A percentile compares a stretch with the other conserved stretches of the same genome.
phyloP scores from a whole-genome alignment of 2,888 invertebrate genomes.

The Limulus polyphemus region DNA sequence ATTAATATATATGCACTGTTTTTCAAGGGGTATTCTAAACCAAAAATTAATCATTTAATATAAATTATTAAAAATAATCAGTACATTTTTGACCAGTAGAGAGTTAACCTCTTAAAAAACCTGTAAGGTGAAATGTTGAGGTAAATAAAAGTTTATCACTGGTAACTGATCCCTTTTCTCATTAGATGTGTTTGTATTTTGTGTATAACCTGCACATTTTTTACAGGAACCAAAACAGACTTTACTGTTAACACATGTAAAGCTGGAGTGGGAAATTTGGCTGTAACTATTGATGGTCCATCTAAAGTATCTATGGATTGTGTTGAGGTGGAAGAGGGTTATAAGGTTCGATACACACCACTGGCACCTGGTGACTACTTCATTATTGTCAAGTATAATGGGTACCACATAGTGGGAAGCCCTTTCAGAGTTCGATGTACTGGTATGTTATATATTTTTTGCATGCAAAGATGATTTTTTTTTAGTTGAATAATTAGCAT shows the following conservation, averaged over 20 bases:
- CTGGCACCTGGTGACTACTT: conserved; percentile 92
- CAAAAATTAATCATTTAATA: too few species aligned
- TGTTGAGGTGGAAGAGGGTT: conserved; percentile 92
- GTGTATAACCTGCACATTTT: conserved; percentile 5
- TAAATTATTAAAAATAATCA: too few species aligned
- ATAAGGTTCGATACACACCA: conserved; percentile 94
- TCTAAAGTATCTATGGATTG: conserved; percentile 79
- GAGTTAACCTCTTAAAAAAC: too few species aligned
- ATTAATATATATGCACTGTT: too few species aligned
- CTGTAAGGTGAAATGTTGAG: too few species aligned
- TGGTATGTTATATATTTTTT: conserved; percentile 32
- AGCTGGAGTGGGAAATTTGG: conserved; percentile 84
- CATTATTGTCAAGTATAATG: conserved; percentile 92
- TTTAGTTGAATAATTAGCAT: too few species aligned
- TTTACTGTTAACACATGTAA: conserved; percentile 93
- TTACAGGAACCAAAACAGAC: conserved; percentile 68
- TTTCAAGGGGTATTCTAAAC: too few species aligned
- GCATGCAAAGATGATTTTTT: too few species aligned
- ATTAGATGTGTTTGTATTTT: too few species aligned
- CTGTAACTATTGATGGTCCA: conserved; percentile 93
- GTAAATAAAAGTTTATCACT: too few species aligned
- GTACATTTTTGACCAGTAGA: too few species aligned
- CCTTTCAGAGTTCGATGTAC: conserved; percentile 70
- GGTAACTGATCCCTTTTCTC: too few species aligned
- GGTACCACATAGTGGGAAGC: conserved; percentile 87